Percentiles rank a stretch among this genome's conserved stretches.
Conservation (phyloP, 2,888 invertebrate genomes). For the Metalampra italica region DNA sequence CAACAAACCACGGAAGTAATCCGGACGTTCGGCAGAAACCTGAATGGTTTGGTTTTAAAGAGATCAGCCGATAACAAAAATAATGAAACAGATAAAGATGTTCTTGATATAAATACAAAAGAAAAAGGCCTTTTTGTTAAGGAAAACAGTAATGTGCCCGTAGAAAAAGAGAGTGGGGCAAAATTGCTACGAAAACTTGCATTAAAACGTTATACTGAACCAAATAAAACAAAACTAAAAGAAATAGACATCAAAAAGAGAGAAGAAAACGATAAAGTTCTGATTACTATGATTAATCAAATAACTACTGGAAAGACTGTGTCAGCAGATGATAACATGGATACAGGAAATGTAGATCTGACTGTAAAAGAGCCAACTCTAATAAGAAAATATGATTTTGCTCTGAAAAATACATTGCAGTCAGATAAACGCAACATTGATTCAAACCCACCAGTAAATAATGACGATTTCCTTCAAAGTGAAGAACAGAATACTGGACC, state of each 20-base stretch:
- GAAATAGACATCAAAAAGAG: constrained; percentile 8
- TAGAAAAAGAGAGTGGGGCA: not conserved
- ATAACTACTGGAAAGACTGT: not conserved
- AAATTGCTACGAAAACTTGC: constrained; percentile 3
- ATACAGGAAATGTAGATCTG: too few species aligned
- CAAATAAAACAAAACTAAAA: constrained; percentile 1
- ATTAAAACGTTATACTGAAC: not conserved
- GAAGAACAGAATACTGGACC: not conserved
- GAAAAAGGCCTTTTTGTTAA: not conserved
- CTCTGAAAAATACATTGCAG: not conserved
- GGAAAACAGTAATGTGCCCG: not conserved
- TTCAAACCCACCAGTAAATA: not conserved
- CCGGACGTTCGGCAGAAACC: constrained; percentile 37
- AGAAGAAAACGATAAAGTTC: not conserved
- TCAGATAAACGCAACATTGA: not conserved
- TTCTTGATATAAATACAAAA: too few species aligned
- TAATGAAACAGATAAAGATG: constrained; percentile 1
- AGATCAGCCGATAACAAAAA: not conserved
- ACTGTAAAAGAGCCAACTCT: too few species aligned
- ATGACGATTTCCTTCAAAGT: not conserved
- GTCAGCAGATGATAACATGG: not conserved
- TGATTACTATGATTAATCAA: constrained; percentile 1
- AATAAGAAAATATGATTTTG: too few species aligned
- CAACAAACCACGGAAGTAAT: constrained; percentile 24
- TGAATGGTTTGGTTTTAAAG: constrained; percentile 20